These are phyloP conservation scores for Hoplostethus atlanticus DNA, from an alignment of 2,797 vertebrate genomes.

Conservation along the genomic window DNA sequence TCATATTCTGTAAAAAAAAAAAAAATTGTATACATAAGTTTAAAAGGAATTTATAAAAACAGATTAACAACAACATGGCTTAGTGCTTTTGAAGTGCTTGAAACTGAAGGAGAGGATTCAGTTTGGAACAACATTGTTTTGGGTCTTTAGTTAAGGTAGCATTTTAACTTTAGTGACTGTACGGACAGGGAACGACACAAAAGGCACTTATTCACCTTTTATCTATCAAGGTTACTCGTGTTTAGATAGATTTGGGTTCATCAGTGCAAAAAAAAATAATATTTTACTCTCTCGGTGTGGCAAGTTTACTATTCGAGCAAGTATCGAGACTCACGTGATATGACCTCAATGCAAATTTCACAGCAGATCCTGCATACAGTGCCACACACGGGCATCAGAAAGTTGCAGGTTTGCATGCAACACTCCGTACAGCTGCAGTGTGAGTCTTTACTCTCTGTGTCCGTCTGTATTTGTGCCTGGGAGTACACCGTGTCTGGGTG, in stretches of 20 bases:
- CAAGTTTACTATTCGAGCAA: background rate
- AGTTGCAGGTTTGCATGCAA: slow-evolving; percentile 68
- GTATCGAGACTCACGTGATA: slow-evolving; percentile 71
- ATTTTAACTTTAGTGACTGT: slow-evolving; percentile 1
- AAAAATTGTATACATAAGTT: background rate
- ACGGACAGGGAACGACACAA: background rate
- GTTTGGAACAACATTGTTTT: background rate
- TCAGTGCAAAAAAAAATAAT: slow-evolving; percentile 10
- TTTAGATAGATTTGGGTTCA: background rate
- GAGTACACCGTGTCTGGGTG: slow-evolving; percentile 27
- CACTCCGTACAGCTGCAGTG: slow-evolving; percentile 67
- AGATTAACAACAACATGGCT: background rate
- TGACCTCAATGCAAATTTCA: slow-evolving; percentile 70
- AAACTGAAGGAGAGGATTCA: background rate
- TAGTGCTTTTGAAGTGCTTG: background rate
- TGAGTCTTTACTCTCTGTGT: background rate
- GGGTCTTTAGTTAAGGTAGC: background rate
- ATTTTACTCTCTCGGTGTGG: background rate
- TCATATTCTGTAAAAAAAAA: slow-evolving; percentile 45
- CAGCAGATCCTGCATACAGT: slow-evolving; percentile 71
- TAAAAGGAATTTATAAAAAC: too few species aligned
- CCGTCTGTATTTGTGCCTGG: slow-evolving; percentile 55
- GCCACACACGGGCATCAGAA: slow-evolving; percentile 79
- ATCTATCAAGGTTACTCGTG: slow-evolving; percentile 5
- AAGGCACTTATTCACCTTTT: background rate